phyloP scores from a whole-genome alignment of 2,113 vertebrate genomes.

The Dipodomys stephensi region DNA sequence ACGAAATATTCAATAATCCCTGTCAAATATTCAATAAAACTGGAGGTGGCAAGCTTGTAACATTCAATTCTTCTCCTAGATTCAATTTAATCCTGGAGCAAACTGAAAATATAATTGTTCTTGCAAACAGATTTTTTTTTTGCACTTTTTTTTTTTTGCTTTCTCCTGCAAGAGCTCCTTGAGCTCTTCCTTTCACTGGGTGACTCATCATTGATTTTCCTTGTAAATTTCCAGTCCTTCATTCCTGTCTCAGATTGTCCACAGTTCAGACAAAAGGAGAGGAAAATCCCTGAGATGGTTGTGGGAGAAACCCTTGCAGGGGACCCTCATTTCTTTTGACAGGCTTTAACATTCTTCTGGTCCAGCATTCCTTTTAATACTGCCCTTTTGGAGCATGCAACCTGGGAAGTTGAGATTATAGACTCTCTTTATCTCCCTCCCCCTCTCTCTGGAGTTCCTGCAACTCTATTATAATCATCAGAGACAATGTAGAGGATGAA shows the following conservation, averaged over 20 bases:
- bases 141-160: background rate
- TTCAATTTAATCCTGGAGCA: slow-evolving; percentile 75
- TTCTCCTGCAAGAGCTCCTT: slow-evolving; percentile 35
- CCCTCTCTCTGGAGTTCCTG: background rate
- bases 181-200: slow-evolving; percentile 37
- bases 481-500: background rate
- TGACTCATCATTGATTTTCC: slow-evolving; percentile 18
- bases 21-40: slow-evolving; percentile 76
- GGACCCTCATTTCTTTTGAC: background rate
- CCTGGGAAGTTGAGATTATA: background rate
- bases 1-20: slow-evolving; percentile 75
- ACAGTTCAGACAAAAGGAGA: slow-evolving; percentile 48
- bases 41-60: slow-evolving; percentile 68
- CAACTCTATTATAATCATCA: background rate
- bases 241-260: slow-evolving; percentile 37
- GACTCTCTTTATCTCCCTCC: background rate
- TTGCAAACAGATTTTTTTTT: slow-evolving; percentile 60
- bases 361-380: background rate
- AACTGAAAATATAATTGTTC: slow-evolving; percentile 72
- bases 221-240: slow-evolving; percentile 68
- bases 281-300: background rate
- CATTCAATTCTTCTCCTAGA: slow-evolving; percentile 68
- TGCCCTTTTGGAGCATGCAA: background rate
- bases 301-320: background rate
- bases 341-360: background rate